Percentiles rank a stretch among this genome's conserved stretches.
phyloP scores from a whole-genome alignment of 2,113 vertebrate genomes.

The Cinclus cinclus region DNA sequence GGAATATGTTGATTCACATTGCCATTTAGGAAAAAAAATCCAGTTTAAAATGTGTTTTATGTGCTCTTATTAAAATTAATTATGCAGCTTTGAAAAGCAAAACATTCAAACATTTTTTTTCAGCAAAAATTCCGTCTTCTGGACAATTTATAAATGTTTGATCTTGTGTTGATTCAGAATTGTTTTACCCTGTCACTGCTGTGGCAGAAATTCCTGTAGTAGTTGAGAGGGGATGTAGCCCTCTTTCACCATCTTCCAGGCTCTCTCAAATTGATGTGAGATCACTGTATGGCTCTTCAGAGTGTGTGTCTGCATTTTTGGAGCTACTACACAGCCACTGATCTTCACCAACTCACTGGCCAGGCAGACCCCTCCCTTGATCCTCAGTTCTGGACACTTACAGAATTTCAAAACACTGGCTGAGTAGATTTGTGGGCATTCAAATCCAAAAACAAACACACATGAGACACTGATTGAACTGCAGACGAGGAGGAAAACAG shows the following conservation, averaged over 20 bases:
- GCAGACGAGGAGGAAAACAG: neutral
- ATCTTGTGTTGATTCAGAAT: neutral
- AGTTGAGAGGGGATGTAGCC: neutral
- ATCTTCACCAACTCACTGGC: neutral
- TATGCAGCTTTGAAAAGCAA: neutral
- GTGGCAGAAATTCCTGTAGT: neutral
- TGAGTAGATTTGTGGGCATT: neutral
- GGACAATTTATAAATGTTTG: neutral
- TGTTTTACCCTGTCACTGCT: neutral
- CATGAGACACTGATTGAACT: rapidly evolving
- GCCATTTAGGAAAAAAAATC: neutral
- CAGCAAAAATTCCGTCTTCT: neutral
- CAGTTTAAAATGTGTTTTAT: neutral
- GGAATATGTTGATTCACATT: neutral
- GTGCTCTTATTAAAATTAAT: neutral
- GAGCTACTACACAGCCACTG: neutral
- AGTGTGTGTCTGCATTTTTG: neutral
- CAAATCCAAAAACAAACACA: neutral
- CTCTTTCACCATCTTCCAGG: neutral
- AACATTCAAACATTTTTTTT: neutral
- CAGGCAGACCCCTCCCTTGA: neutral
- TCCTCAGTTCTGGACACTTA: neutral
- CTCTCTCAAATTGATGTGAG: neutral
- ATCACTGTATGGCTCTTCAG: neutral
- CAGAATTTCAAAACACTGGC: neutral